Evolutionary conservation across 2,888 invertebrate species (phyloP).

Genomic region (Pherbina coryleti): DNA sequence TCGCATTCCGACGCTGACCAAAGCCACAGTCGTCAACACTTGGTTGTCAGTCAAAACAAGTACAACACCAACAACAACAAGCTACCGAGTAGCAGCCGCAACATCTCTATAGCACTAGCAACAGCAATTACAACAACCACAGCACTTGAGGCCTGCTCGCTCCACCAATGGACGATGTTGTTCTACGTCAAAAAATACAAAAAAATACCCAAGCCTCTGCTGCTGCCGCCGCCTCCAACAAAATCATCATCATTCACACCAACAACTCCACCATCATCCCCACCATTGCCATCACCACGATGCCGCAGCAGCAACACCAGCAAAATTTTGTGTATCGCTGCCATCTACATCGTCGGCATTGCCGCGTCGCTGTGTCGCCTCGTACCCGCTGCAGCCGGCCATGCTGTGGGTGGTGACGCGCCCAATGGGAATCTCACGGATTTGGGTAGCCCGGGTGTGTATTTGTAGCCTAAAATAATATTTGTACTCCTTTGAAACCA

Average conservation of each 20-base stretch:
- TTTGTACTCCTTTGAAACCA: conserved; percentile 15
- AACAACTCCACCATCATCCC: conserved; percentile 20
- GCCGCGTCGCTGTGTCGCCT: conserved; percentile 26
- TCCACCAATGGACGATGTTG: conserved; percentile 32
- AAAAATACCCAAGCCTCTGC: conserved; percentile 17
- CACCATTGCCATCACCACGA: conserved; percentile 2
- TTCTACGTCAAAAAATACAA: conserved; percentile 26
- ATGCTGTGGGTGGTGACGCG: conserved; percentile 49
- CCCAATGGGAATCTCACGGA: conserved; percentile 52
- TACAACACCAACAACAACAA: conserved; percentile 39
- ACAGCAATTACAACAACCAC: conserved; percentile 20
- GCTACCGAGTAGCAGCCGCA: background rate
- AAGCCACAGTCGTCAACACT: conserved; percentile 12
- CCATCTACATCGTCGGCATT: conserved; percentile 28
- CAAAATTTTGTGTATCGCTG: conserved; percentile 23
- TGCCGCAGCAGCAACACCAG: conserved; percentile 18
- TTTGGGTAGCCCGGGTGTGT: conserved; percentile 54
- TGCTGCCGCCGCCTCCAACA: background rate
- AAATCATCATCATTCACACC: background rate
- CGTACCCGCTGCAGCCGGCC: conserved; percentile 44
- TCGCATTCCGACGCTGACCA: conserved; percentile 27
- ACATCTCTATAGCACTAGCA: conserved; percentile 30
- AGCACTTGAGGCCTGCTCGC: conserved; percentile 11
- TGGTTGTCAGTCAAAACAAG: conserved; percentile 25
- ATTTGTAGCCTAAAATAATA: conserved; percentile 33